A percentile compares a stretch with the other conserved stretches of the same genome.
Evolutionary conservation across 2,888 invertebrate species (phyloP).

Genomic region (Parapristionchus giblindavisi): DNA sequence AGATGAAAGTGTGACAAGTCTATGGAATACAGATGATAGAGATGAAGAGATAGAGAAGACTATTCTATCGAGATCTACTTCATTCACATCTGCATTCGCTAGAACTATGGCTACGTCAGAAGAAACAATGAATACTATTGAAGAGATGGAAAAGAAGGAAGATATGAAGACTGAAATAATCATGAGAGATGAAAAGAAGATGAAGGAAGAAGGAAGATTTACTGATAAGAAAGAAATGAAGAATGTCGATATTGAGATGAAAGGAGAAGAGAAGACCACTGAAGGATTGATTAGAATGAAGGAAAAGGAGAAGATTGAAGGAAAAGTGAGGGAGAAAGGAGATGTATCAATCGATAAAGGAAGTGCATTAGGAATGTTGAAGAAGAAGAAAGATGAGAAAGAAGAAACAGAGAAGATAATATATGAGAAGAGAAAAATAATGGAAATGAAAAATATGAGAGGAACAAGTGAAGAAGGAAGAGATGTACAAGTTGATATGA

Average conservation of each 20-base stretch:
- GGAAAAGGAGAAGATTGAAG: background rate
- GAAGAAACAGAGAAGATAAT: conserved; percentile 15
- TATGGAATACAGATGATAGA: conserved; percentile 40
- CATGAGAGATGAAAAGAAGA: conserved; percentile 23
- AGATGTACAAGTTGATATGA: background rate
- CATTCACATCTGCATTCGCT: background rate
- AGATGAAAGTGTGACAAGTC: conserved; percentile 32
- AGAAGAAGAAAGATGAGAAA: conserved; percentile 12
- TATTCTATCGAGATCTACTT: background rate
- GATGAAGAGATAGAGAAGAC: conserved; percentile 16
- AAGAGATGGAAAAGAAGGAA: background rate
- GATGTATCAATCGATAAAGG: background rate
- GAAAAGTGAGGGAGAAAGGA: too few species aligned
- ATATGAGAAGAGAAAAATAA: background rate
- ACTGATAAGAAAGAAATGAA: conserved; percentile 7
- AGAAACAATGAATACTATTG: background rate
- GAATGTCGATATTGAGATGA: conserved; percentile 5
- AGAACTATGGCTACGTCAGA: conserved; percentile 5
- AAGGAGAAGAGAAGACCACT: background rate
- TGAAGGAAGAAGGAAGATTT: background rate
- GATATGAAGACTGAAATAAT: conserved; percentile 1
- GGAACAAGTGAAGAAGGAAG: conserved; percentile 42
- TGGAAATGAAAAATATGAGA: conserved; percentile 24
- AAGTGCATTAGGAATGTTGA: conserved; percentile 12
- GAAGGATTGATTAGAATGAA: conserved; percentile 7